phyloP scores from a whole-genome alignment of 2,888 invertebrate species.

The Euplexia lucipara region DNA sequence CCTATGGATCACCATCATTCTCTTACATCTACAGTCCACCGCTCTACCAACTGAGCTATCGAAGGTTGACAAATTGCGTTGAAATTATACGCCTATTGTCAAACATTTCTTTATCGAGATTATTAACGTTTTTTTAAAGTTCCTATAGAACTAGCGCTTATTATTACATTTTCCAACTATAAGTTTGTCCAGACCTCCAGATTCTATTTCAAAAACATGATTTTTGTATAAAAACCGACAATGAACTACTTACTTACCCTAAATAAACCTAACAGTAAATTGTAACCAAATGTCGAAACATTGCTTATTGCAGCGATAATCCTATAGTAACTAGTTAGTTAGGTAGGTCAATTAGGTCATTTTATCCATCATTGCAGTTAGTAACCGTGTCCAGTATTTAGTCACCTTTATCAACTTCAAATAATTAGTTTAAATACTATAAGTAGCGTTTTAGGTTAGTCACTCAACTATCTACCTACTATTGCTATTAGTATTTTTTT shows the following conservation, averaged over 20 bases:
- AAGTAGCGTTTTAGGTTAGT: slow-evolving; percentile 19
- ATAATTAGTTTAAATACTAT: slow-evolving; percentile 20
- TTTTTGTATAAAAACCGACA: no score
- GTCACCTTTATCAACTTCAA: slow-evolving; percentile 23
- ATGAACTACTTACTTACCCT: no score
- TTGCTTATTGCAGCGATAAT: not conserved
- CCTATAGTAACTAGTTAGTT: not conserved
- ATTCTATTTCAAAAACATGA: no score
- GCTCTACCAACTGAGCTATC: slow-evolving; percentile 92
- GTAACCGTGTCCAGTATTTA: not conserved
- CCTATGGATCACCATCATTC: slow-evolving; percentile 87
- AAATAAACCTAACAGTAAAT: no score
- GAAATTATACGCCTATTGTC: slow-evolving; percentile 65
- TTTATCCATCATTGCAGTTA: not conserved
- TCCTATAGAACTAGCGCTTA: no score
- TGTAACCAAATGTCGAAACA: no score
- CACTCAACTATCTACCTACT: not conserved
- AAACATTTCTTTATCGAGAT: no score
- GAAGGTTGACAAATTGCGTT: slow-evolving; percentile 72
- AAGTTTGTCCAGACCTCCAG: not conserved
- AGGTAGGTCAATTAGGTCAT: slow-evolving; percentile 2
- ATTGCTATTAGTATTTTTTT: no score
- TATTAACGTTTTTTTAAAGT: not conserved
- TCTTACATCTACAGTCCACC: slow-evolving; percentile 89
- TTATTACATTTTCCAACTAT: not conserved